Evolutionary conservation across 2,797 vertebrate species (phyloP), one percentile per base, ranked within the genome.

Genomic region (Acanthopagrus latus): DNA sequence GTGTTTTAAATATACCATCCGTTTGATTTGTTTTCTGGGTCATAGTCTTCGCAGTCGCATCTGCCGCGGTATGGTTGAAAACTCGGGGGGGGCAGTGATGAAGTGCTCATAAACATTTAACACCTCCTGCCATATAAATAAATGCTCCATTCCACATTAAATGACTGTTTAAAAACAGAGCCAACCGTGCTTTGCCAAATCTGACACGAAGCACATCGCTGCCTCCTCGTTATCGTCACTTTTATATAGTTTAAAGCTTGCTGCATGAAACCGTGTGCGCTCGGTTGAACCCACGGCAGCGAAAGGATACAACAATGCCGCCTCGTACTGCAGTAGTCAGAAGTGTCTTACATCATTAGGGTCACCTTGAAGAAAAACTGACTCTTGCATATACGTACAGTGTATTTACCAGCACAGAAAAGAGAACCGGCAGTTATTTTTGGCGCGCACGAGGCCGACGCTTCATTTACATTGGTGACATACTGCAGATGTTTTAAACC

Each of bases 51-150:
- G 44, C 29, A 67, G 64, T 41, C 27, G 17, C 27, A 63, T 67
- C 41, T 48, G 50, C 59, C 33, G 65, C 41, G 18, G 10, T 20
- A 21, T 38, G 43, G 20, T 41, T 9, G 14, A 58, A 50, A 65
- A 47, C 70, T 59, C n/a, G n/a, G 27, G 27, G 27, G 33, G 20
- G 17, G 16, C 60, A 63, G 23, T 55, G 76, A 86, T 58, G 72
- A 79, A 71, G 75, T 27, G 54, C 82, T 80, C 74, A 71, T 89
- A 86, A 88, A 91, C 58, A 70, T 84, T 86, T 84, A 83, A 81
- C 83, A 79, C 27, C 6, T n/a, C 14, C 57, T 55, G 77, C 71
- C 60, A 21, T 84, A 74, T 85, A 90, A 87, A 78, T 84, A 69
- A 84, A 88, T 63, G 83, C 48, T 69, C 72, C 64, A 18, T 82